phyloP scores from a whole-genome alignment of 2,797 vertebrate genomes.

The Tadarida brasiliensis region DNA sequence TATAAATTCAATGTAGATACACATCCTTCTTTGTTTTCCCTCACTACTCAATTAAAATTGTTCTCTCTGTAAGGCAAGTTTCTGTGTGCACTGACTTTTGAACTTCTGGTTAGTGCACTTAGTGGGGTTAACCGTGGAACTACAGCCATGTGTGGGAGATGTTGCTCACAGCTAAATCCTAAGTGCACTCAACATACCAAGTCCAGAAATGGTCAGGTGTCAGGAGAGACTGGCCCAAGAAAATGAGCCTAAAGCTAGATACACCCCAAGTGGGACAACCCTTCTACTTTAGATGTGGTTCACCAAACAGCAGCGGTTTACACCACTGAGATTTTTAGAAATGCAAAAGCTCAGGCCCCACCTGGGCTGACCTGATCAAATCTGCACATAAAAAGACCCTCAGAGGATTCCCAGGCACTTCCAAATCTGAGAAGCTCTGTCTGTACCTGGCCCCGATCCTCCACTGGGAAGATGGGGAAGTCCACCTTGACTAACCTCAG shows the following conservation, averaged over 20 bases:
- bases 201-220: not conserved
- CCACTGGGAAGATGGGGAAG: not conserved
- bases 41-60: slow-evolving; percentile 30
- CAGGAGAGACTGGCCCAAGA: not conserved
- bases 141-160: not conserved
- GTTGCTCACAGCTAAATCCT: not conserved
- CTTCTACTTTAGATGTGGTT: not conserved
- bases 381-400: not conserved
- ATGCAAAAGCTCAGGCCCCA: not conserved
- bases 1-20: not conserved
- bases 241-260: not conserved
- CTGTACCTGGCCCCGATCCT: not conserved
- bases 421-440: not conserved
- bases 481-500: not conserved
- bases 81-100: not conserved
- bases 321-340: not conserved
- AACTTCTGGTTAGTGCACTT: not conserved
- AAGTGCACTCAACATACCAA: not conserved
- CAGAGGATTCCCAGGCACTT: not conserved
- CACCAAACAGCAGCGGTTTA: not conserved
- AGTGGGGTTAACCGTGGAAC: not conserved
- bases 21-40: not conserved
- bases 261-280: not conserved
- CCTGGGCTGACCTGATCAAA: not conserved
- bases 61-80: slow-evolving; percentile 31